Conservation (phyloP, 37 sponge, comb jelly and placozoan genomes). For the Mnemiopsis leidyi region DNA sequence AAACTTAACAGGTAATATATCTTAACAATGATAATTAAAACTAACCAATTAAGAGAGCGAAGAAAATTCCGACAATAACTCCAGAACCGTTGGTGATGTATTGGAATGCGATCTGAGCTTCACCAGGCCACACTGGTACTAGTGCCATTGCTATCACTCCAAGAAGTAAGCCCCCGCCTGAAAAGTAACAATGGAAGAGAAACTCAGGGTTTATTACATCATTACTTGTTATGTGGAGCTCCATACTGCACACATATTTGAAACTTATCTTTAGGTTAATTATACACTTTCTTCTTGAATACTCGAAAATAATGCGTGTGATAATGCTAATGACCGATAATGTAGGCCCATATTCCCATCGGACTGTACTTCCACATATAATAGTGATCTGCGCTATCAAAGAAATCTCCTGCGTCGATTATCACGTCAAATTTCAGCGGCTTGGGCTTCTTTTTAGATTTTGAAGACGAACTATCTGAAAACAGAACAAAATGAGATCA, state of each 20-base stretch:
- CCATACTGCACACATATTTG: too few relatives aligned
- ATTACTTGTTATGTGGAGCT: too few relatives aligned
- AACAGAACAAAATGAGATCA: too few relatives aligned
- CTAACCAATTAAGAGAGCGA: slow-evolving; percentile 35
- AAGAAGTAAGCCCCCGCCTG: slow-evolving; percentile 9
- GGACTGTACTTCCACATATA: slow-evolving; percentile 66
- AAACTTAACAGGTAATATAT: too few relatives aligned
- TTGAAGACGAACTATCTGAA: too few relatives aligned
- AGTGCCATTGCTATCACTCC: slow-evolving; percentile 62
- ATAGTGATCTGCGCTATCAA: slow-evolving; percentile 54
- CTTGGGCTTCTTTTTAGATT: slow-evolving; percentile 5
- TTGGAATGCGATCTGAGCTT: slow-evolving; percentile 59
- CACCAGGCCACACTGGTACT: slow-evolving; percentile 58
- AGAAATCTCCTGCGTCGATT: background rate
- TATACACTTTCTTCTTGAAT: too few relatives aligned
- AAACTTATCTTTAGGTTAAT: too few relatives aligned
- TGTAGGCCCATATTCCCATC: slow-evolving; percentile 55
- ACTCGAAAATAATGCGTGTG: background rate
- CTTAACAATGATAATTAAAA: too few relatives aligned
- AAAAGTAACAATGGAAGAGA: background rate
- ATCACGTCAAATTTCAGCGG: slow-evolving; percentile 48
- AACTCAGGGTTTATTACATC: background rate
- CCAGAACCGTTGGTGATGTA: slow-evolving; percentile 64
- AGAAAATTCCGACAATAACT: slow-evolving; percentile 20
- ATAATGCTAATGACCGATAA: background rate